A percentile compares a stretch with the other conserved stretches of the same genome.
phyloP scores from a whole-genome alignment of 2,797 vertebrate species.

The Malacoraja senta region DNA sequence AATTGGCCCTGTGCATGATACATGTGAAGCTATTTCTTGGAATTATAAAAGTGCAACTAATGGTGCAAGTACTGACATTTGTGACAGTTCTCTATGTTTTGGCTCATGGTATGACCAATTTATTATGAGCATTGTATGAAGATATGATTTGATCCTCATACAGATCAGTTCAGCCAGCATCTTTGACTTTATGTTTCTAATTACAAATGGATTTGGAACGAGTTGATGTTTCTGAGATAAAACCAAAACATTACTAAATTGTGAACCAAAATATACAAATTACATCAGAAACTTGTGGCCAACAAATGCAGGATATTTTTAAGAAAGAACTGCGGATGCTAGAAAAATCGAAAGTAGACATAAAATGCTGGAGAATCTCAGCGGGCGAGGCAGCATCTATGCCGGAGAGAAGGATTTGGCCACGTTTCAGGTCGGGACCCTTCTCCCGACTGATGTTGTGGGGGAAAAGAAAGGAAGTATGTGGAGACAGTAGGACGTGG shows the following conservation, averaged over 20 bases:
- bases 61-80: not conserved
- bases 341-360: too few relatives aligned
- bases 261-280: constrained; percentile 19
- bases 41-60: not conserved
- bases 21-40: constrained; percentile 19
- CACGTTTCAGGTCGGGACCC: too few relatives aligned
- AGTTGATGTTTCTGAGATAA: constrained; percentile 13
- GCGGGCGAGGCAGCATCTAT: too few relatives aligned
- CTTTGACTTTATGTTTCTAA: constrained; percentile 14
- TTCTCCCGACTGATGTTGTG: too few relatives aligned
- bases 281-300: constrained; percentile 25
- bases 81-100: constrained; percentile 31
- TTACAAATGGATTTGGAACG: constrained; percentile 17
- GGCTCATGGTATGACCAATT: constrained; percentile 12
- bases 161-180: not conserved
- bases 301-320: constrained; percentile 24
- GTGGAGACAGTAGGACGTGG: too few relatives aligned
- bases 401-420: too few relatives aligned
- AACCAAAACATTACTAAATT: constrained; percentile 28
- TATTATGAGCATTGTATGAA: not conserved
- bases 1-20: not conserved
- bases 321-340: too few relatives aligned
- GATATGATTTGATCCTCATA: constrained; percentile 13
- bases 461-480: too few relatives aligned
- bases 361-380: too few relatives aligned